Base-by-base conservation (phyloP, 2,113 vertebrate genomes). In the Chitala chitala region DNA sequence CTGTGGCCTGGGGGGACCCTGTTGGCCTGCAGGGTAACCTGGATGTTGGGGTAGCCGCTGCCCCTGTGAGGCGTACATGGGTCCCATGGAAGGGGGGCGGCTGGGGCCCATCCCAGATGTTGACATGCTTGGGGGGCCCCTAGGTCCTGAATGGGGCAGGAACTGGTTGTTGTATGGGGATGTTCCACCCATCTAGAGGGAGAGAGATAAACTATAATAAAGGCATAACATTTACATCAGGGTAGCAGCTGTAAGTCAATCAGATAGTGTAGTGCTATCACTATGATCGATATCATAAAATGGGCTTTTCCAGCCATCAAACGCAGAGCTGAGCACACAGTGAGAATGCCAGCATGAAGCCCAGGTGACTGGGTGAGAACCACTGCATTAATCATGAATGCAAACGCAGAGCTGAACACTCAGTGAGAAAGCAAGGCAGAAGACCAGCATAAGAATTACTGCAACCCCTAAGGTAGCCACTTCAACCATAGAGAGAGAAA, bases 151-250 rank as follows among this genome's bases (percentile, higher is more conserved):
- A 10, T 94, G 94, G 54, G 89, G 84, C 78, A 97, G 82, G 84
- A 94, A 97, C 83, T 95, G 95, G 80, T 82, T 92, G 83, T 81
- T 88, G 61, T 94, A 98, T 29, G 90, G 85, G 76, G 90, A 89
- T 2, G 89, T 88, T 0, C 90, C 80, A 0, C 92, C 91, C 89
- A 98, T 92, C 95, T 98, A 76, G 6, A n/a, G 29, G 56, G 64
- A 22, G 38, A 31, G 40, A 20, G 40, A 22, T 3, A 24, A 20
- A 65, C 17, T 38, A 46, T 5, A 26, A 65, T 1, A 48, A 20
- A 26, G 24, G 17, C 29, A 22, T n/a, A 48, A 8, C 7, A 33
- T 29, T 15, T 33, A 20, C 15, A 7, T 5, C 44, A 50, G 38
- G 20, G 26, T n/a, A 55, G 6, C 13, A n/a, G 15, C 12, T 46